These are phyloP conservation scores for Zaprionus kolodkinae DNA, from an alignment of 1,140 invertebrate species.

Conservation along the genomic window DNA sequence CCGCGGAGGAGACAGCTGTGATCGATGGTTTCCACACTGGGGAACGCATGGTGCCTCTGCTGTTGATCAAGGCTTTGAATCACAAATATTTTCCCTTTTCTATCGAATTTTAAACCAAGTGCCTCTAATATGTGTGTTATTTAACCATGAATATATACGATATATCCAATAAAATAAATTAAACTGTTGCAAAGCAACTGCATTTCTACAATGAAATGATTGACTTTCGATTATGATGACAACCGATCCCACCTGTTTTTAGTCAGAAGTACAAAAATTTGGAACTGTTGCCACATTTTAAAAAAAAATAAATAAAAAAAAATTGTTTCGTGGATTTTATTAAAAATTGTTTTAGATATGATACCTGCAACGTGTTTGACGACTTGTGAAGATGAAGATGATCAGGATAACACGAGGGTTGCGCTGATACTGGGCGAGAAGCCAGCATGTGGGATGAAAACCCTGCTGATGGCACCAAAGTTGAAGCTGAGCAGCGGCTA, in stretches of 20 bases:
- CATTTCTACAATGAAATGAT: background rate
- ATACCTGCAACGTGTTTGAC: conserved; percentile 52
- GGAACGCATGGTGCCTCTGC: conserved; percentile 85
- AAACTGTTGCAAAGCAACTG: background rate
- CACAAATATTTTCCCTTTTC: conserved; percentile 88
- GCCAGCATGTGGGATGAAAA: conserved; percentile 32
- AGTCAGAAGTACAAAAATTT: background rate
- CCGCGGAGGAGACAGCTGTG: conserved; percentile 86
- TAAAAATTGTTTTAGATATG: conserved; percentile 31
- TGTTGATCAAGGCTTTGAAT: conserved; percentile 75
- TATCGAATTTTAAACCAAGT: conserved; percentile 84
- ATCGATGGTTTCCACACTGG: conserved; percentile 88
- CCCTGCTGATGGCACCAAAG: conserved; percentile 47
- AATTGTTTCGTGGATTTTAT: background rate
- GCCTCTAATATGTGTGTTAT: background rate
- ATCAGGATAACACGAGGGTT: conserved; percentile 37
- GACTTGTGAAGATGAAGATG: conserved; percentile 43
- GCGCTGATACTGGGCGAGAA: conserved; percentile 51
- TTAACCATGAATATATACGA: background rate
- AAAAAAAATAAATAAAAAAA: background rate
- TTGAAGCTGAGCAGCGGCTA: conserved; percentile 83
- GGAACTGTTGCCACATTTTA: background rate
- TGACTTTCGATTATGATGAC: background rate
- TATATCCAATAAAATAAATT: background rate
- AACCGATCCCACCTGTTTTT: background rate